These are phyloP conservation scores for Nebria brevicollis DNA, from an alignment of 2,888 invertebrate species.

Conservation along the genomic window DNA sequence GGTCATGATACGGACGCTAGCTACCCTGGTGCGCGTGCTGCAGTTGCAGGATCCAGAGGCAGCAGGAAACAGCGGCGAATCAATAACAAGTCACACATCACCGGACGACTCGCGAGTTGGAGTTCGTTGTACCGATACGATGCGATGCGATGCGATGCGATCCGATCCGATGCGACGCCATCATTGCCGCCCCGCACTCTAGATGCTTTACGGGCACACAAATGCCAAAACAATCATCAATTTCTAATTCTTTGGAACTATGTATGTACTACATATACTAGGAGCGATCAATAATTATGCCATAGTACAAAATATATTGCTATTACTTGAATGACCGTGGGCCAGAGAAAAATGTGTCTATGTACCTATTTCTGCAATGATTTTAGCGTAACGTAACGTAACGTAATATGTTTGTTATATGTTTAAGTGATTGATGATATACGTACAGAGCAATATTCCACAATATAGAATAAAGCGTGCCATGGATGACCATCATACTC, in stretches of 20 bases:
- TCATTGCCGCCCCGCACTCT: background rate
- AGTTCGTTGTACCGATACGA: conserved; percentile 34
- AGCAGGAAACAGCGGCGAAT: conserved; percentile 38
- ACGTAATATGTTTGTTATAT: background rate
- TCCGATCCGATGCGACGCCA: background rate
- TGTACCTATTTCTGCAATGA: no score
- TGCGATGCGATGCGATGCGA: no score
- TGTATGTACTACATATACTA: no score
- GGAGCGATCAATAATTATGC: no score
- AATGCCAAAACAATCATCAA: no score
- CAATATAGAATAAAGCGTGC: background rate
- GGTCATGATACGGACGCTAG: background rate
- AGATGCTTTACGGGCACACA: no score
- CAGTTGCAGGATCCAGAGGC: conserved; percentile 20
- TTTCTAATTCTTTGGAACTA: no score
- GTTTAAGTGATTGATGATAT: background rate
- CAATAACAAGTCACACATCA: conserved; percentile 34
- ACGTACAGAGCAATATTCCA: background rate
- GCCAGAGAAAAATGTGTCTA: no score
- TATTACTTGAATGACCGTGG: no score
- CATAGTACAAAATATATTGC: no score
- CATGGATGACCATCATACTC: background rate
- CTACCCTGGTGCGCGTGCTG: conserved; percentile 4
- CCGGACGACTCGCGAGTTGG: conserved; percentile 31
- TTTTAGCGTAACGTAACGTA: no score